phyloP scores from a whole-genome alignment of 2,797 vertebrate species.

The Enteromius unitaeniatus region DNA sequence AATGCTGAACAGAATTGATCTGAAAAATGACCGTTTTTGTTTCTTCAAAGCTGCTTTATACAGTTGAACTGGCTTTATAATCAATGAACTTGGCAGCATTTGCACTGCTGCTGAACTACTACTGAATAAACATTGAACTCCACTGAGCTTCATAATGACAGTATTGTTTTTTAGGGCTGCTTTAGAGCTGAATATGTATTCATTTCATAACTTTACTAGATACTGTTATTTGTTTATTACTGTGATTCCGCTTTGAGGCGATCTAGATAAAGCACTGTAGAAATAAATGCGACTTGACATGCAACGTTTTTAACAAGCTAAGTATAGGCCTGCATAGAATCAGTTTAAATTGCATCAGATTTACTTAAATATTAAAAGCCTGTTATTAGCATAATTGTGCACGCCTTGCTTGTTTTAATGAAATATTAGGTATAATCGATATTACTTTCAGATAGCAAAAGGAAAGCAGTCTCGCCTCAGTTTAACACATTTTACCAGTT shows the following conservation, averaged over 20 bases:
- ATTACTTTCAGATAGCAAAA: background rate
- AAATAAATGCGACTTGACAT: background rate
- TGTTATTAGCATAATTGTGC: background rate
- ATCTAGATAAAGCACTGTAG: background rate
- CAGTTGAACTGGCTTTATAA: background rate
- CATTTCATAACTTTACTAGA: background rate
- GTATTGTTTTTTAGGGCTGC: background rate
- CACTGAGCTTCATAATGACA: background rate
- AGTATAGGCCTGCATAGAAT: background rate
- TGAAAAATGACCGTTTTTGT: background rate
- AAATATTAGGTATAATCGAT: background rate
- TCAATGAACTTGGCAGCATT: background rate
- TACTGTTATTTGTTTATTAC: background rate
- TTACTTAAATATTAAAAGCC: background rate
- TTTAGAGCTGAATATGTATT: background rate
- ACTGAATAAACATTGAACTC: background rate
- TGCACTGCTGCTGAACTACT: background rate
- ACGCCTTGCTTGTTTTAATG: no score
- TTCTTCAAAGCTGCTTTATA: background rate
- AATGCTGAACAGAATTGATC: background rate
- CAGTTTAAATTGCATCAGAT: background rate
- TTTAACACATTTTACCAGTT: background rate
- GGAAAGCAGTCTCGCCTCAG: background rate
- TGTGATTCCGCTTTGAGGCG: background rate
- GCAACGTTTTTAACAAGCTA: background rate